phyloP scores from a whole-genome alignment of 2,888 invertebrate species.

The Drosophila tanythrix region DNA sequence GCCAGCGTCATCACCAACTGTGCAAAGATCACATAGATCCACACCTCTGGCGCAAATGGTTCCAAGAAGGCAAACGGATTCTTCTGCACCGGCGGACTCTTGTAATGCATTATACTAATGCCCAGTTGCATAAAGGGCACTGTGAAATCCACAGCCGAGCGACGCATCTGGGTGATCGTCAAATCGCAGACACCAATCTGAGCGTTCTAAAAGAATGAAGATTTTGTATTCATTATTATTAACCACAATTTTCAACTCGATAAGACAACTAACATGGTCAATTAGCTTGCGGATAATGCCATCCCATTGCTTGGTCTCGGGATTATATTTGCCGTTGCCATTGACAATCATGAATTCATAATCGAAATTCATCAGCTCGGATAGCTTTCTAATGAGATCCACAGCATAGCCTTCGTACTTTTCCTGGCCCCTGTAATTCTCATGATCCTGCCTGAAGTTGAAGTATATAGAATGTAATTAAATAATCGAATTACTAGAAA shows the following conservation, averaged over 20 bases:
- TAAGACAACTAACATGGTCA: conserved; percentile 87
- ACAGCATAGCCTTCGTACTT: conserved; percentile 95
- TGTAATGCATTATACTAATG: conserved; percentile 95
- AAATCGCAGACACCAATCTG: conserved; percentile 98
- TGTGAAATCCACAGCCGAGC: conserved; percentile 95
- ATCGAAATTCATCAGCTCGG: conserved; percentile 89
- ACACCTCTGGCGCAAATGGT: conserved; percentile 94
- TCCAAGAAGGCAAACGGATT: conserved; percentile 95
- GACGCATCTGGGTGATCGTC: conserved; percentile 96
- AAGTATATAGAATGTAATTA: conserved; percentile 83
- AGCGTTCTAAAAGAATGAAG: conserved; percentile 89
- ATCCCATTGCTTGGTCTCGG: conserved; percentile 91
- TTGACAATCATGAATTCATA: conserved; percentile 90
- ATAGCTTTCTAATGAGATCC: conserved; percentile 93
- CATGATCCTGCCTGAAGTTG: conserved; percentile 85
- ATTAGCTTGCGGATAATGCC: conserved; percentile 91
- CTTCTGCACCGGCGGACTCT: conserved; percentile 90
- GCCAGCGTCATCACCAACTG: conserved; percentile 93
- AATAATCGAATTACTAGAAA: background rate
- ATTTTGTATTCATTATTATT: background rate
- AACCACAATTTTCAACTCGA: too few species aligned
- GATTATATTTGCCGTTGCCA: conserved; percentile 89
- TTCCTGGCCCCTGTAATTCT: conserved; percentile 86
- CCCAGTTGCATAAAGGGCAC: conserved; percentile 99
- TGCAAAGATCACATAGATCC: conserved; percentile 95